phyloP scores from a whole-genome alignment of 2,113 vertebrate genomes.

The Boleophthalmus pectinirostris region DNA sequence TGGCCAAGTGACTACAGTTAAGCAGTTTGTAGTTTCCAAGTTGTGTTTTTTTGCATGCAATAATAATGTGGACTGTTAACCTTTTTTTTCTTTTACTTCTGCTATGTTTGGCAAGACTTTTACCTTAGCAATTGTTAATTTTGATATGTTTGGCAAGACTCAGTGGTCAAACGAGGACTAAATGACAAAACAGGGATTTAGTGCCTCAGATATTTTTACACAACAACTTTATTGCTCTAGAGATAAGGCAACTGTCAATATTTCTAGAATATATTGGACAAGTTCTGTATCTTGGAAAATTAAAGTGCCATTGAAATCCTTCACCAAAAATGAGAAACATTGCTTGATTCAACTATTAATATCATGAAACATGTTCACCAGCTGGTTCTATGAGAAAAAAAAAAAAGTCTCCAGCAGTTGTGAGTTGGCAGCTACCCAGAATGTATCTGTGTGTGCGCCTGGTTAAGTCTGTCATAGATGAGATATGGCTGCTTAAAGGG shows the following conservation, averaged over 20 bases:
- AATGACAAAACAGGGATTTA: too few relatives aligned
- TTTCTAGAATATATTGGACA: not conserved
- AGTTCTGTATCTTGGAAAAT: too few relatives aligned
- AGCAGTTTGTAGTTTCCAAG: not conserved
- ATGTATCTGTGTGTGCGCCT: constrained; percentile 25
- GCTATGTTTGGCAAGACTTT: too few relatives aligned
- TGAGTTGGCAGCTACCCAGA: not conserved
- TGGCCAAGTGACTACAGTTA: not conserved
- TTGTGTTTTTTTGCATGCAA: too few relatives aligned
- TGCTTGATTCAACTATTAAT: not conserved
- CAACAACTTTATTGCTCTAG: too few relatives aligned
- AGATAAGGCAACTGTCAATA: too few relatives aligned
- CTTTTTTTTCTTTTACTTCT: too few relatives aligned
- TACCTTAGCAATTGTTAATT: too few relatives aligned
- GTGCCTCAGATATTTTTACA: too few relatives aligned
- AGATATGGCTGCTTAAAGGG: constrained; percentile 58
- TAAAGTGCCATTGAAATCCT: not conserved
- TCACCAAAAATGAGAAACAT: not conserved
- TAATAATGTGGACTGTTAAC: too few relatives aligned
- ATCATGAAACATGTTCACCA: not conserved
- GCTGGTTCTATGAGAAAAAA: constrained; percentile 6
- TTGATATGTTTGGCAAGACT: too few relatives aligned
- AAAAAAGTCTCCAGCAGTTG: constrained; percentile 17
- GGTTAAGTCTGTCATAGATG: constrained; percentile 43
- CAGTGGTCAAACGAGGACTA: too few relatives aligned